Evolutionary conservation across 1,140 invertebrate genomes (phyloP).

Genomic region (Telenomus remus): DNA sequence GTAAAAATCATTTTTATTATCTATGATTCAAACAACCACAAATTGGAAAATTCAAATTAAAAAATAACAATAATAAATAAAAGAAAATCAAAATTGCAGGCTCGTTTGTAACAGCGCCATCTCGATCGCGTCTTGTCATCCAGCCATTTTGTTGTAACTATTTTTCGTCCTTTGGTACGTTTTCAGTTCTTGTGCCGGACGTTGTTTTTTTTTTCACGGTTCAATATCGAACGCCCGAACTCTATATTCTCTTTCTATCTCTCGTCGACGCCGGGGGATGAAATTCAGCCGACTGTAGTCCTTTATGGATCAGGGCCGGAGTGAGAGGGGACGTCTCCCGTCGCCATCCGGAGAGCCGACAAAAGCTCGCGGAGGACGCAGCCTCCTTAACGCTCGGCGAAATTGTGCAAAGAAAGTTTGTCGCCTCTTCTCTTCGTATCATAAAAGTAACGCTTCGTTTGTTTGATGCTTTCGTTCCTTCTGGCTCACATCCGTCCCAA

Average conservation of each 20-base stretch:
- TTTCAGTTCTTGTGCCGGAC: constrained; percentile 50
- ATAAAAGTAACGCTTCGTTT: constrained; percentile 53
- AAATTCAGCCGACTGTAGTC: constrained; percentile 56
- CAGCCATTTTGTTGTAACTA: constrained; percentile 21
- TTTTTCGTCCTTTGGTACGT: constrained; percentile 35
- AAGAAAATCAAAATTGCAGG: too few species aligned
- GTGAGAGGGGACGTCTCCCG: constrained; percentile 27
- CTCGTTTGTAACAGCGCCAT: not conserved
- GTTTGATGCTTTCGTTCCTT: constrained; percentile 29
- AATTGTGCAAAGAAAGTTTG: constrained; percentile 44
- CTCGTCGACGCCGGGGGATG: constrained; percentile 45
- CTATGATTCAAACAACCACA: too few species aligned
- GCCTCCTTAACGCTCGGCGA: constrained; percentile 29
- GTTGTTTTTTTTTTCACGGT: constrained; percentile 46
- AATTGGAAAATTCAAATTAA: too few species aligned
- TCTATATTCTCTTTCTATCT: constrained; percentile 53
- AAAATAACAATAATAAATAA: too few species aligned
- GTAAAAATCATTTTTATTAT: too few species aligned
- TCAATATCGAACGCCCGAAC: constrained; percentile 50
- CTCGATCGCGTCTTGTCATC: not conserved
- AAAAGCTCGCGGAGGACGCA: constrained; percentile 37
- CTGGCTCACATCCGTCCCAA: constrained; percentile 30
- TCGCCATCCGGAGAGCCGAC: constrained; percentile 33
- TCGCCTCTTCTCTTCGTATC: constrained; percentile 33
- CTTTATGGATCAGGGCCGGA: constrained; percentile 42